A percentile compares a stretch with the other conserved stretches of the same genome.
These are phyloP conservation scores for Reinhardtius hippoglossoides DNA, from an alignment of 2,113 vertebrate genomes.

Conservation along the genomic window DNA sequence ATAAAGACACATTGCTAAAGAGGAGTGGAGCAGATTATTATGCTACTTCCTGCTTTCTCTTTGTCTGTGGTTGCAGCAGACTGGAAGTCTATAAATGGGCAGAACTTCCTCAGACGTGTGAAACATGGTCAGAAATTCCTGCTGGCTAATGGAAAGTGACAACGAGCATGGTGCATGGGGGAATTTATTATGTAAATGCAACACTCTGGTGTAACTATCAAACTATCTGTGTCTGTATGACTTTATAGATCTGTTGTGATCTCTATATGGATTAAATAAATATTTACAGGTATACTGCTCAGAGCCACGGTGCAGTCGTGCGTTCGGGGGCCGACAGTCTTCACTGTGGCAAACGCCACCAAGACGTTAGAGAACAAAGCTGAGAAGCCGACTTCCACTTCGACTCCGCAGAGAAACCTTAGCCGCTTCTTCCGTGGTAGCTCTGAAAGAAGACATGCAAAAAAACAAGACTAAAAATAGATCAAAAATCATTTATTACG, in stretches of 20 bases:
- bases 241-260: background rate
- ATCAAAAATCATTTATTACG: background rate
- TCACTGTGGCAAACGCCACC: conserved; percentile 82
- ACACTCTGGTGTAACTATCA: background rate
- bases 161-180: conserved; percentile 16
- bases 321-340: conserved; percentile 31
- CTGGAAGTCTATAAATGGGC: conserved; percentile 68
- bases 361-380: conserved; percentile 88
- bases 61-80: conserved; percentile 9
- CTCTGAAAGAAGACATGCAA: conserved; percentile 72
- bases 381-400: conserved; percentile 84
- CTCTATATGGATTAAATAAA: background rate
- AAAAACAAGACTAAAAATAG: background rate
- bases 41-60: conserved; percentile 45
- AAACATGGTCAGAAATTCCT: conserved; percentile 40
- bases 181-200: conserved; percentile 36
- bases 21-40: conserved; percentile 3
- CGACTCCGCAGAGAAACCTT: conserved; percentile 79
- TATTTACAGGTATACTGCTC: conserved; percentile 80
- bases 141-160: conserved; percentile 55
- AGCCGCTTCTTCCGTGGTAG: conserved; percentile 65
- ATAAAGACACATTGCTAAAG: background rate
- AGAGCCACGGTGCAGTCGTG: conserved; percentile 80
- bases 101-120: conserved; percentile 53
- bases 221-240: background rate